Evolutionary conservation across 1,140 invertebrate genomes (phyloP).

Genomic region (Bombus sibiricus): DNA sequence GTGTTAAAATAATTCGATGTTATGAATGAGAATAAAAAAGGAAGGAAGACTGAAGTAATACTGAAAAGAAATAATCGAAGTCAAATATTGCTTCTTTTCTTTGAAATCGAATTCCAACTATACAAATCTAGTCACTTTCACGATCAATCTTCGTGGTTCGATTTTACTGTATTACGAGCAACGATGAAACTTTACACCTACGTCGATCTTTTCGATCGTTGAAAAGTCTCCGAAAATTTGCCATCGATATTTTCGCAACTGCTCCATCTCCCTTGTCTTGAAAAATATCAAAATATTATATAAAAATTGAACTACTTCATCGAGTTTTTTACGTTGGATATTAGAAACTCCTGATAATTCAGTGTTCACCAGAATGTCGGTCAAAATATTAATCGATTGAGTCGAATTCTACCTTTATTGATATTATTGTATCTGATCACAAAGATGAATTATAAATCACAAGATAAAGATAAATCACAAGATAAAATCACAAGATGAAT

Average conservation of each 20-base stretch:
- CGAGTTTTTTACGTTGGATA: not conserved
- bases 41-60: not conserved
- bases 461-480: no score
- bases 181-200: not conserved
- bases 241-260: not conserved
- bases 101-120: not conserved
- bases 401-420: not conserved
- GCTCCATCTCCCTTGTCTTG: not conserved
- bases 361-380: not conserved
- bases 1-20: no score
- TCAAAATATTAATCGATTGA: no score
- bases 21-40: not conserved
- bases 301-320: not conserved
- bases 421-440: not conserved
- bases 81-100: not conserved
- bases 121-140: not conserved
- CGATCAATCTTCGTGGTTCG: not conserved
- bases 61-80: not conserved
- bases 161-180: conserved; percentile 1
- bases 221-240: not conserved
- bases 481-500: not conserved
- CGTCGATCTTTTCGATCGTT: not conserved
- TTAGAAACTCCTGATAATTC: not conserved
- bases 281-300: conserved; percentile 17
- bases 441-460: no score